Conservation (phyloP, 2,113 vertebrate species). For the Entomyzon cyanotis region DNA sequence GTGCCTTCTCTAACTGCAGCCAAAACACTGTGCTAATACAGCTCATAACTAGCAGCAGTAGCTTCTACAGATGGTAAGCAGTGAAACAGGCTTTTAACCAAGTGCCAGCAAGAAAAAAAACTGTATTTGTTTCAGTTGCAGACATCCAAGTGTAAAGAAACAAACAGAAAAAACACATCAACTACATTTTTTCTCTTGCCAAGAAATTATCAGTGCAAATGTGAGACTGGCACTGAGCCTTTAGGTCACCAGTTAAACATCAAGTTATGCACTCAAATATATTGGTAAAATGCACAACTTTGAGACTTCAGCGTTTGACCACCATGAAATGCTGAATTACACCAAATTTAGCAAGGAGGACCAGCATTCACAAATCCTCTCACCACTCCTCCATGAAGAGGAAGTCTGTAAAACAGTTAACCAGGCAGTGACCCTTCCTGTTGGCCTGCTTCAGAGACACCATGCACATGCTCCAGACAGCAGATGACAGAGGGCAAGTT, state of each 20-base stretch:
- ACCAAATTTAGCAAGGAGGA: background rate
- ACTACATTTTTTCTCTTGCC: background rate
- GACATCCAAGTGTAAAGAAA: background rate
- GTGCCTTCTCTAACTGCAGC: background rate
- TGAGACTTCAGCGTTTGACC: background rate
- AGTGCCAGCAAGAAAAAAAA: background rate
- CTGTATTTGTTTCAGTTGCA: background rate
- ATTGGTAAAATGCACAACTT: background rate
- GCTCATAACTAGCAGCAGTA: background rate
- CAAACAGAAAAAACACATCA: background rate
- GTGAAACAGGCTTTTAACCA: background rate
- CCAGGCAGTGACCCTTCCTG: background rate
- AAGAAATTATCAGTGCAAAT: background rate
- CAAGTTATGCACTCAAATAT: background rate
- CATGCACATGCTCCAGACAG: background rate
- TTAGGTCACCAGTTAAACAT: background rate
- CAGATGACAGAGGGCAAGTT: background rate
- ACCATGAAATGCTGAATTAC: background rate
- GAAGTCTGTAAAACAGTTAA: slow-evolving; percentile 23
- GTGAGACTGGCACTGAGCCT: background rate
- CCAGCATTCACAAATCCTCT: background rate
- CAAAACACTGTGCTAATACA: background rate
- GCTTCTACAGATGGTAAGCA: background rate
- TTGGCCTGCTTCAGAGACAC: background rate
- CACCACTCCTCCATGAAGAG: background rate